These are phyloP conservation scores for Salmo trutta DNA, from an alignment of 2,797 vertebrate genomes.

Conservation along the genomic window DNA sequence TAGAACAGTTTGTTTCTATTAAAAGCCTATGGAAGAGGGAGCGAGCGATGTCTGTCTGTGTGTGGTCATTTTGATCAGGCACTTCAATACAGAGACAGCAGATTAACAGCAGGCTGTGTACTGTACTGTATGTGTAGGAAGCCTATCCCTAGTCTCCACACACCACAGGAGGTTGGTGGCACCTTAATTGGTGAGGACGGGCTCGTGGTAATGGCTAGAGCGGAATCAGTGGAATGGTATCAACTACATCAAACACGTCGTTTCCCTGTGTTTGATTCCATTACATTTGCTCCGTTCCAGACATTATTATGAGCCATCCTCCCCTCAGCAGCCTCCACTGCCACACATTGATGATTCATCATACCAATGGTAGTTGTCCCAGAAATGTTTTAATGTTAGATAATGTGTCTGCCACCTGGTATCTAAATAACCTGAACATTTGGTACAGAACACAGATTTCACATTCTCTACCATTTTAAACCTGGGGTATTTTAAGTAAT, in stretches of 20 bases:
- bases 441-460: slow-evolving; percentile 2
- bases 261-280: too few species aligned
- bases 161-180: too few species aligned
- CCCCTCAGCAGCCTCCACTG: not conserved
- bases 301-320: too few species aligned
- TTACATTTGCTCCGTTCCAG: too few species aligned
- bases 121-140: too few species aligned
- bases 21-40: slow-evolving; percentile 20
- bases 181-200: too few species aligned
- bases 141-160: too few species aligned
- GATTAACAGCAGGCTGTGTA: slow-evolving; percentile 42
- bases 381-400: slow-evolving; percentile 37
- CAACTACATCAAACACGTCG: too few species aligned
- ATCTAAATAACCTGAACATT: slow-evolving; percentile 44
- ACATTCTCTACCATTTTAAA: slow-evolving; percentile 1
- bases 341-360: slow-evolving; percentile 31
- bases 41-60: not conserved
- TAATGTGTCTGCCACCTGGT: slow-evolving; percentile 25
- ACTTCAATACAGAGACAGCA: slow-evolving; percentile 37
- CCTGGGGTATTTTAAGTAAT: slow-evolving; percentile 57
- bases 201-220: too few species aligned
- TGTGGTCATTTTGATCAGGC: slow-evolving; percentile 34
- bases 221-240: too few species aligned
- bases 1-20: slow-evolving; percentile 21
- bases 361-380: slow-evolving; percentile 18